These are phyloP conservation scores for Pipa parva DNA, from an alignment of 2,113 vertebrate species.

Conservation along the genomic window DNA sequence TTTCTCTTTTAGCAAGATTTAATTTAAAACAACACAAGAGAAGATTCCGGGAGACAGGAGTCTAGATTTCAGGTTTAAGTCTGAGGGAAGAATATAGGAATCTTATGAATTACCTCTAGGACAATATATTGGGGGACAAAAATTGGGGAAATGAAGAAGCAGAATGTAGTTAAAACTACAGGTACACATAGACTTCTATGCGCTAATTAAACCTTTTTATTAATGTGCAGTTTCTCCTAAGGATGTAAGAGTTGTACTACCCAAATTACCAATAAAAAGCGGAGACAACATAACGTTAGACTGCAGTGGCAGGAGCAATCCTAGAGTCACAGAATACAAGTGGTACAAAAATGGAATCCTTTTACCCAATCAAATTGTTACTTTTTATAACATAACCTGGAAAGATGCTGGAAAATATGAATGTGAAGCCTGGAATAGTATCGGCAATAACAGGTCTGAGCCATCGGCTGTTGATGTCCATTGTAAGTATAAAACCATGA, in stretches of 20 bases:
- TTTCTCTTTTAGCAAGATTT: too few species aligned
- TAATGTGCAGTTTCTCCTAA: slow-evolving; percentile 10
- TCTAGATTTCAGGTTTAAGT: too few species aligned
- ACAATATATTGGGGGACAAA: too few species aligned
- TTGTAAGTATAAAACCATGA: not conserved
- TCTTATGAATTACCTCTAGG: too few species aligned
- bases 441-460: not conserved
- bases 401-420: slow-evolving; percentile 1
- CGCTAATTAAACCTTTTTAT: too few species aligned
- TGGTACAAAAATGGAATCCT: slow-evolving; percentile 9
- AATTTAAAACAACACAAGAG: too few species aligned
- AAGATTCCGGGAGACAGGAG: too few species aligned
- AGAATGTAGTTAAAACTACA: too few species aligned
- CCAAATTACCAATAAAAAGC: not conserved
- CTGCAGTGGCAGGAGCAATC: not conserved
- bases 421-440: not conserved
- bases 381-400: not conserved
- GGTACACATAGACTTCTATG: too few species aligned
- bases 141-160: too few species aligned
- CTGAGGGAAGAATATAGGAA: too few species aligned
- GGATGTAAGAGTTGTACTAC: not conserved
- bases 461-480: not conserved
- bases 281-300: not conserved
- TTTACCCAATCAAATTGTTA: not conserved
- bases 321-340: not conserved